Base-by-base conservation (phyloP, 2,888 invertebrate genomes). In the Cantharis nigra region DNA sequence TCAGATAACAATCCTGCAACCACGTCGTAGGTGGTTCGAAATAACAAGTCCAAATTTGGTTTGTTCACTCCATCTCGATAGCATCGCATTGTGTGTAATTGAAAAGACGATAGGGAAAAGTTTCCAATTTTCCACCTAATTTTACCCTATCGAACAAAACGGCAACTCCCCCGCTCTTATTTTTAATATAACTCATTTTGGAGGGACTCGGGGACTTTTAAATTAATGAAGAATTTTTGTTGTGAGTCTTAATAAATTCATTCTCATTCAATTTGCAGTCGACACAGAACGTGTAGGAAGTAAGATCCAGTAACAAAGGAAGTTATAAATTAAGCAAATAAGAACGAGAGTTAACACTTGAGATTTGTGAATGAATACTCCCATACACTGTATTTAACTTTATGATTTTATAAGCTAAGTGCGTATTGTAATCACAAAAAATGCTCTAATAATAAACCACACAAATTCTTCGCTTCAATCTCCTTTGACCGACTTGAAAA, bases 31-130 rank as follows among this genome's bases (percentile, higher is more conserved):
- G 76, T 71, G 79, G 74, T 67, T 79, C 72, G 78, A 80, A 80
- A 79, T 78, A 77, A 73, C 74, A 72, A 74, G 72, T 33, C 80
- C 79, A 80, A 80, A 80, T 80, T 80, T 79, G 79, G 80, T 70
- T 70, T 71, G 75, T 64, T 23, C 75, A 23, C 70, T 64, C 65
- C 26, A 67, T 67, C 65, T 67, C 26, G 65, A 20, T 67, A 49
- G 49, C 49, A 49, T 49, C 49, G n/a, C 49, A 49, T 49, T 49
- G 49, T 49, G n/a, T 49, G 49, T 49, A 49, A 49, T 49, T 49
- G 49, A 49, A 49, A 49, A 49, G 49, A 49, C 49, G 49, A 49
- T 49, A 49, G 49, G 49, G 49, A 49, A 49, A 49, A 49, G n/a
- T 49, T 49, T 49, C 49, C 13, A 49, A 49, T 49, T 49, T 49